phyloP scores from a whole-genome alignment of 2,888 invertebrate genomes.

The Aphodius sticticus region DNA sequence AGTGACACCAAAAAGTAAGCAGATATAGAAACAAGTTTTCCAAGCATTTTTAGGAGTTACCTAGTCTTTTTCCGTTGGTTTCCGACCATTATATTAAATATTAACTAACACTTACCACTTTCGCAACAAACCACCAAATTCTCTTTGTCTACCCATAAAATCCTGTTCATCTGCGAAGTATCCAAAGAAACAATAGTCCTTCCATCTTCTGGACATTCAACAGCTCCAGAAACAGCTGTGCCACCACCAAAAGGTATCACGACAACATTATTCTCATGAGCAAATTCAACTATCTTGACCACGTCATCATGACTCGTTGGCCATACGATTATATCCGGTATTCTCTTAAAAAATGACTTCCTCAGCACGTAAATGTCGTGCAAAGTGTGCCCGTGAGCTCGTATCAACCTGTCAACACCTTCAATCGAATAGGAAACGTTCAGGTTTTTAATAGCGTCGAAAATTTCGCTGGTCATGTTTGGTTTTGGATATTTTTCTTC shows the following conservation, averaged over 20 bases:
- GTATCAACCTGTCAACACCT: constrained; percentile 83
- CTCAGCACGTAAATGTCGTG: constrained; percentile 86
- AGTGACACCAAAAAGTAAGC: too few species aligned
- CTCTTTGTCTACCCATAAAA: constrained; percentile 90
- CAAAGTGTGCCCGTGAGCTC: constrained; percentile 93
- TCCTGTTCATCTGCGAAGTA: constrained; percentile 94
- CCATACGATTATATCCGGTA: constrained; percentile 96
- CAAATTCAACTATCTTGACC: constrained; percentile 78
- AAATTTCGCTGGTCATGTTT: constrained; percentile 66
- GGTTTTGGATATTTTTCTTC: constrained; percentile 71
- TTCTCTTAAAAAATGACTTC: constrained; percentile 76
- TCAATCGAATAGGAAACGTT: constrained; percentile 72
- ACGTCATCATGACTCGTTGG: constrained; percentile 89
- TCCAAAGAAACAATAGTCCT: constrained; percentile 89
- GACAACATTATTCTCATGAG: constrained; percentile 77
- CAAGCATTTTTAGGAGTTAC: too few species aligned
- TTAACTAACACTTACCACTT: constrained; percentile 65
- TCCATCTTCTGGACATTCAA: constrained; percentile 84
- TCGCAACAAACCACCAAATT: constrained; percentile 86
- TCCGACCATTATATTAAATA: too few species aligned
- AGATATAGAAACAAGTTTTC: too few species aligned
- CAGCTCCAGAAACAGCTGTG: constrained; percentile 89
- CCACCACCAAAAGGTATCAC: constrained; percentile 96
- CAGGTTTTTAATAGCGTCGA: constrained; percentile 65
- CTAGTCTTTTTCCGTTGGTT: too few species aligned